Percentiles rank a stretch among this genome's conserved stretches.
Evolutionary conservation across 2,797 vertebrate species (phyloP).

Genomic region (Erithacus rubecula): DNA sequence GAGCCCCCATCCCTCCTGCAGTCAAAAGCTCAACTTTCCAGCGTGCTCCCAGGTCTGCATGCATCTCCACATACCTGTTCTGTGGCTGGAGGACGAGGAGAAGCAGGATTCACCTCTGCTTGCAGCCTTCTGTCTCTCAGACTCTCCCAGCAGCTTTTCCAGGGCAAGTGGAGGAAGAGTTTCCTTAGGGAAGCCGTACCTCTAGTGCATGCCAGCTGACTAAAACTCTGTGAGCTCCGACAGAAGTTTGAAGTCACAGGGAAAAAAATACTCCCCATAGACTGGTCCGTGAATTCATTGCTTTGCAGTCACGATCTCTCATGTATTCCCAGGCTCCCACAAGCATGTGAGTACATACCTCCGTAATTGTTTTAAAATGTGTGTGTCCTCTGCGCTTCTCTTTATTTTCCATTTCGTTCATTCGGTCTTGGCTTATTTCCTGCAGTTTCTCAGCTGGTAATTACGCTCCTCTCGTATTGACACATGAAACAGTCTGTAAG

Average conservation of each 20-base stretch:
- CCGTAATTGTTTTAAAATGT: slow-evolving; percentile 54
- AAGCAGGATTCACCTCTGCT: slow-evolving; percentile 11
- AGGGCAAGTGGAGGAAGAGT: slow-evolving; percentile 12
- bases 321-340: slow-evolving; percentile 40
- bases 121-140: slow-evolving; percentile 14
- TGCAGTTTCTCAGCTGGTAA: slow-evolving; percentile 48
- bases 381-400: slow-evolving; percentile 21
- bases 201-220: slow-evolving; percentile 65
- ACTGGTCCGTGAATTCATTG: slow-evolving; percentile 41
- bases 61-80: slow-evolving; percentile 49
- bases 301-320: slow-evolving; percentile 43
- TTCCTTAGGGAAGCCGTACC: slow-evolving; percentile 47
- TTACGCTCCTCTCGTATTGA: neutral
- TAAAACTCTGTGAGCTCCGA: slow-evolving; percentile 46
- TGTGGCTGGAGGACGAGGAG: neutral
- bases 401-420: slow-evolving; percentile 41
- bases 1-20: neutral
- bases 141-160: slow-evolving; percentile 44
- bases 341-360: slow-evolving; percentile 45
- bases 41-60: neutral
- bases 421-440: slow-evolving; percentile 56
- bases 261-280: slow-evolving; percentile 52
- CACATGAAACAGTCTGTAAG: slow-evolving; percentile 21
- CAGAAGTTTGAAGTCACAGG: slow-evolving; percentile 67
- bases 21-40: slow-evolving; percentile 22